A percentile compares a stretch with the other conserved stretches of the same genome.
Conservation (phyloP, 2,888 invertebrate species). For the Chaetogeoica ovagalla region DNA sequence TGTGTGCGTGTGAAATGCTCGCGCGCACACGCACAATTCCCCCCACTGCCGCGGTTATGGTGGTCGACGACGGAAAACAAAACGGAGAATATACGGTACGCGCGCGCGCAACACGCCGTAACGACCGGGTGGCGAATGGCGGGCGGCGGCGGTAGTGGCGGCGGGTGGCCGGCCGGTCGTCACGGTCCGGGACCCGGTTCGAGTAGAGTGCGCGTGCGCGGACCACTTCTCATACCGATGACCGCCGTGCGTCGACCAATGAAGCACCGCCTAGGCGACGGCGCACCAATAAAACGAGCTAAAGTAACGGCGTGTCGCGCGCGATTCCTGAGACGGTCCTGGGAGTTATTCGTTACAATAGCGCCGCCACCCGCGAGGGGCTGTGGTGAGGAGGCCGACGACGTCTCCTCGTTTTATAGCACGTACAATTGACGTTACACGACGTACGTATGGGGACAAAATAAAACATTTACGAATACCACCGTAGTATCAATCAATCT, state of each 20-base stretch:
- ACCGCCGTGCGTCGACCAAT: conserved; percentile 19
- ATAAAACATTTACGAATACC: conserved; percentile 1
- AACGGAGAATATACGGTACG: neutral
- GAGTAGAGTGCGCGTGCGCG: conserved; percentile 1
- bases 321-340: conserved; percentile 5
- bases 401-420: neutral
- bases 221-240: neutral
- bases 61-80: neutral
- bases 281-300: conserved; percentile 45
- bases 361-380: conserved; percentile 21
- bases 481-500: neutral
- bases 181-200: neutral
- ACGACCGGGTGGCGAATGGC: neutral
- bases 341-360: conserved; percentile 19
- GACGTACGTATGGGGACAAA: conserved; percentile 2
- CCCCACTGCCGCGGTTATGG: conserved; percentile 8
- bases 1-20: neutral
- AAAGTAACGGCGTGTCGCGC: neutral
- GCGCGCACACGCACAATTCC: neutral
- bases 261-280: conserved; percentile 29
- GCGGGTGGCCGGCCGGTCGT: neutral
- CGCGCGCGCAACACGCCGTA: neutral
- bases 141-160: neutral
- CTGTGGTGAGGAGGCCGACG: neutral
- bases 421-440: too few relatives aligned